Evolutionary conservation across 1,140 invertebrate genomes (phyloP).

Genomic region (Apis florea): DNA sequence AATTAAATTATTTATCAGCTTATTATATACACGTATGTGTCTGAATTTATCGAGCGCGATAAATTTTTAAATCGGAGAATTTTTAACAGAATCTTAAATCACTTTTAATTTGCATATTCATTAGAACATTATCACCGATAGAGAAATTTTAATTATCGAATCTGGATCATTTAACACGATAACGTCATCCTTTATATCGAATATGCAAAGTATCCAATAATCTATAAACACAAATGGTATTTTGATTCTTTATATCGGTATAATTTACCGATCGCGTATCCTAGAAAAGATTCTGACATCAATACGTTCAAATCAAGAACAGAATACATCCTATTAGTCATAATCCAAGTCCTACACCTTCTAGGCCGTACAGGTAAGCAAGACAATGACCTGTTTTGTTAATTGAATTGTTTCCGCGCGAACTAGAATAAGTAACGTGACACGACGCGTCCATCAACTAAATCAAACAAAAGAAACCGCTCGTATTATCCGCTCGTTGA

Average conservation of each 20-base stretch:
- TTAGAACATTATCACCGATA: too few relatives aligned
- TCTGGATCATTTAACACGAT: too few relatives aligned
- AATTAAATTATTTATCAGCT: too few relatives aligned
- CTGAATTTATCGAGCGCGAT: too few relatives aligned
- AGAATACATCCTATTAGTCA: neutral
- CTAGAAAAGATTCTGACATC: too few relatives aligned
- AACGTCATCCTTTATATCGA: neutral
- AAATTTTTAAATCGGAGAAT: too few relatives aligned
- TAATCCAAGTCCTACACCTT: neutral
- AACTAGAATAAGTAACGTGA: conserved; percentile 35
- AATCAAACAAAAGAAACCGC: conserved; percentile 23
- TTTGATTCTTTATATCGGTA: neutral
- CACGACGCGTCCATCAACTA: conserved; percentile 8
- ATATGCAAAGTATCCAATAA: neutral
- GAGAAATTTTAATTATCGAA: too few relatives aligned
- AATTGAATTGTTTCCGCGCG: conserved; percentile 11
- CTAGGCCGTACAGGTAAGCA: neutral
- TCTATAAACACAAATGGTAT: neutral
- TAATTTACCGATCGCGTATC: too few relatives aligned
- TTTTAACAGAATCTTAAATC: too few relatives aligned
- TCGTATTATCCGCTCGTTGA: conserved; percentile 23
- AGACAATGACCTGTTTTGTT: conserved; percentile 41
- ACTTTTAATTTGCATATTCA: neutral
- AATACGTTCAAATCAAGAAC: neutral
- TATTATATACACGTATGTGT: too few relatives aligned